Evolutionary conservation across 2,113 vertebrate genomes (phyloP), one percentile per base, ranked within the genome.

Genomic region (Anas platyrhynchos): DNA sequence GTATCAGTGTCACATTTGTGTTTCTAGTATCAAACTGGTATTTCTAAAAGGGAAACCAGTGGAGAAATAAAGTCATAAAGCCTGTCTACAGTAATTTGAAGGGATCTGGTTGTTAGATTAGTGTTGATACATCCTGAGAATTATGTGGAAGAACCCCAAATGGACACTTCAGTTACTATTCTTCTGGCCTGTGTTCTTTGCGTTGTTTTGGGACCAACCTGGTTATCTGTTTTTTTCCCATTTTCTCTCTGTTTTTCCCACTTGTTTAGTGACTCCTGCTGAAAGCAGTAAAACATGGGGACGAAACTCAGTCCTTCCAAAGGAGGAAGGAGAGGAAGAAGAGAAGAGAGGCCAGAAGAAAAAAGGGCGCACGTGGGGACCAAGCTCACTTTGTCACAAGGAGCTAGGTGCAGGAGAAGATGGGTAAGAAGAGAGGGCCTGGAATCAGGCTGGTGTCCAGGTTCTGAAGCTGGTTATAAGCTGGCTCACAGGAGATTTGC

Each of bases 291-390:
- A 98, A 89, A 98, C 98, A 0, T 99, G 99, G 98, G 98, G 98
- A 55, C 98, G 98, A 86, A 98, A 82, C 94, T 97, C 98, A 26
- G 97, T 97, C 25, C 92, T 98, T 73, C 98, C 98, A 25, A 98
- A 97, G 78, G 99, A 99, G 10, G 99, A 99, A 61, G 99, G 98
- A 66, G 98, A 98, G 1, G 99, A 99, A 48, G 98, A 98, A 41
- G 99, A 99, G 89, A 99, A 98, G 97, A 99, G 98, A 94, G 98
- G 98, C 25, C 98, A 98, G 52, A 99, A 99, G 95, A 99, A 99
- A 94, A 99, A 99, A 91, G 98, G 99, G 20, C 97, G 99, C 31
- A 98, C 98, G 0, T 98, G 98, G 94, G 98, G 98, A 20, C 97
- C 98, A 5, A 98, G 98, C 18, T 97, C 98, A 0, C 97, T 98